A percentile compares a stretch with the other conserved stretches of the same genome.
These are phyloP conservation scores for Baccha elongata DNA, from an alignment of 2,888 invertebrate species.

Conservation along the genomic window DNA sequence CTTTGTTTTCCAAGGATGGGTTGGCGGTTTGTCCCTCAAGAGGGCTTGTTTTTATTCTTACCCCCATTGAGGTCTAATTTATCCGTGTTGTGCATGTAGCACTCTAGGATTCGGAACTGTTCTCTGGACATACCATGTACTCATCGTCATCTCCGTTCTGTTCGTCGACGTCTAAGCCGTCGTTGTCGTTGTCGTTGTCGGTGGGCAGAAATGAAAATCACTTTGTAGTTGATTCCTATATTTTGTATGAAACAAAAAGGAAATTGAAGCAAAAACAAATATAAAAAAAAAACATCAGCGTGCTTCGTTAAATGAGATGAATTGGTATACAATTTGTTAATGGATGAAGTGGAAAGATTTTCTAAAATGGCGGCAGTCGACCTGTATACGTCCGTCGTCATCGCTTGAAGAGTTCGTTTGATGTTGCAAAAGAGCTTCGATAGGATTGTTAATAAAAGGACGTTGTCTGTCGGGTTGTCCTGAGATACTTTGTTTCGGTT, in stretches of 20 bases:
- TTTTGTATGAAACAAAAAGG: constrained; percentile 43
- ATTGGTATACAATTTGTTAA: constrained; percentile 70
- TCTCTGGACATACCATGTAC: constrained; percentile 7
- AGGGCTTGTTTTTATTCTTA: constrained; percentile 64
- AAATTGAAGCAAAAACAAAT: constrained; percentile 18
- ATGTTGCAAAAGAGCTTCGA: constrained; percentile 38
- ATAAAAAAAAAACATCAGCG: constrained; percentile 5
- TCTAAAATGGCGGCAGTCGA: constrained; percentile 51
- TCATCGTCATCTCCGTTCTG: constrained; percentile 49
- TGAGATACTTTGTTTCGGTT: constrained; percentile 60
- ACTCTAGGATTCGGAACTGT: constrained; percentile 11
- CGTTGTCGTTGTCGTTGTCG: background rate
- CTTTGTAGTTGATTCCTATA: constrained; percentile 72
- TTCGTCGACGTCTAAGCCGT: background rate
- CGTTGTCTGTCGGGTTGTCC: constrained; percentile 15
- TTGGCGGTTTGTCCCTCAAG: constrained; percentile 1
- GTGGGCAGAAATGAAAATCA: constrained; percentile 67
- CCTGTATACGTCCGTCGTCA: background rate
- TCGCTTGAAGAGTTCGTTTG: constrained; percentile 51
- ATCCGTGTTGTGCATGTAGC: constrained; percentile 16
- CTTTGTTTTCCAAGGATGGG: constrained; percentile 24
- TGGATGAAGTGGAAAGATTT: constrained; percentile 65
- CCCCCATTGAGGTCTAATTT: constrained; percentile 60
- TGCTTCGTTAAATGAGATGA: constrained; percentile 57
- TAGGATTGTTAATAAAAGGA: constrained; percentile 20